A percentile compares a stretch with the other conserved stretches of the same genome.
phyloP scores from a whole-genome alignment of 1,140 invertebrate genomes.

The Eufriesea mexicana region DNA sequence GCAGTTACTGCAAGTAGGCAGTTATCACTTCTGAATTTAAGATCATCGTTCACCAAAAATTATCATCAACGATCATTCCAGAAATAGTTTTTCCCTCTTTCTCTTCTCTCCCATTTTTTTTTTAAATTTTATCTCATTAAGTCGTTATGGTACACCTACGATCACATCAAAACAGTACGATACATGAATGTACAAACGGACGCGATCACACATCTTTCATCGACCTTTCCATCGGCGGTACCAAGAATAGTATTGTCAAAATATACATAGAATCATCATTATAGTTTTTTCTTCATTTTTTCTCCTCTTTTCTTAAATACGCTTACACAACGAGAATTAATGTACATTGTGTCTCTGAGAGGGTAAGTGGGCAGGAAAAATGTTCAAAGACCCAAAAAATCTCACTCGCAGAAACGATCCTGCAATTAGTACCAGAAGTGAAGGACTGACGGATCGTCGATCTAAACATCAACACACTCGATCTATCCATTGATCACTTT shows the following conservation, averaged over 20 bases:
- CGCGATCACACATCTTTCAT: slow-evolving; percentile 62
- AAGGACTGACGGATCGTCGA: slow-evolving; percentile 38
- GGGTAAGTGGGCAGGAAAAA: slow-evolving; percentile 44
- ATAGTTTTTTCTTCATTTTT: slow-evolving; percentile 36
- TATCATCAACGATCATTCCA: neutral
- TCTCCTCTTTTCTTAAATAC: slow-evolving; percentile 50
- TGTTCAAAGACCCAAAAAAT: slow-evolving; percentile 42
- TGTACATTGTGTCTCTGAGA: slow-evolving; percentile 64
- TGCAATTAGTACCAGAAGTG: slow-evolving; percentile 34
- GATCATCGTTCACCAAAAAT: neutral
- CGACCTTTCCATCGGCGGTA: slow-evolving; percentile 49
- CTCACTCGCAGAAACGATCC: slow-evolving; percentile 44
- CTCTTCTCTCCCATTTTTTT: too few species aligned
- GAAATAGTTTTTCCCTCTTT: neutral
- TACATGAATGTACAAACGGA: slow-evolving; percentile 74
- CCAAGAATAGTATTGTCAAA: slow-evolving; percentile 77
- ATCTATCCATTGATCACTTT: slow-evolving; percentile 35
- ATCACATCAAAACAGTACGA: slow-evolving; percentile 61
- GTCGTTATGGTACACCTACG: slow-evolving; percentile 56
- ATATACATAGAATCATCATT: slow-evolving; percentile 73
- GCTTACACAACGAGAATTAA: slow-evolving; percentile 60
- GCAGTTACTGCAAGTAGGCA: slow-evolving; percentile 56
- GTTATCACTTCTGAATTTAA: slow-evolving; percentile 16
- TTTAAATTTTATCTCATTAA: slow-evolving; percentile 23
- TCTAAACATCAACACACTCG: neutral